Evolutionary conservation across 2,888 invertebrate genomes (phyloP), one percentile per base, ranked within the genome.

Genomic region (Protula sp.): DNA sequence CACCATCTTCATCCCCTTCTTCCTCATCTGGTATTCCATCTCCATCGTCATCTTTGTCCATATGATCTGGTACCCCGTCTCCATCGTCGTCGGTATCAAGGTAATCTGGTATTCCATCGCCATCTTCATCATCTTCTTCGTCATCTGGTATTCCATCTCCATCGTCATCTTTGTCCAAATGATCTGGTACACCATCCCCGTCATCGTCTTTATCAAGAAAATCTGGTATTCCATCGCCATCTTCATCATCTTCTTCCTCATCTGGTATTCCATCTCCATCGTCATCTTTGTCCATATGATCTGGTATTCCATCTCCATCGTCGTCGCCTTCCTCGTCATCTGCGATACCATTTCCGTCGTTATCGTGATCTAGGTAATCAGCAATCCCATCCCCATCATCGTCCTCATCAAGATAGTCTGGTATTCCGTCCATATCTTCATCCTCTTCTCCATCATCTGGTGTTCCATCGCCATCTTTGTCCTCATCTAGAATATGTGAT

Each of bases 301-400:
- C 65, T n/a, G 72, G 72, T 14, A 72, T 70, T 4, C 68, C 69
- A 58, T 67, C 68, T 31, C 58, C 58, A 55, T 66, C 66, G 64
- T 22, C 62, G 54, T 67, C 65, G 19, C 47, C 30, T 24, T 64
- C 64, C 47, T 54, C 50, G 53, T 68, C 63, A 57, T 67, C 63
- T 14, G 65, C 63, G 9, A 63, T 65, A 30, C 66, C 72, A 61
- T 78, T 76, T n/a, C 74, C 72, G 62, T 67, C 67, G n/a, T 67
- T 64, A 45, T 70, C 65, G 57, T 70, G 28, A 59, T 61, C 63
- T 26, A 50, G 22, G 22, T 67, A 51, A 31, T 72, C 72, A 1
- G 71, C 72, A 27, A 76, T 72, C 29, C 67, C 67, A 56, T 66
- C 74, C 48, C 61, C 65, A 64, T 74, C 73, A 57, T 65, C 69